Base-by-base conservation (phyloP, 2,113 vertebrate species). In the Dromiciops gliroides region DNA sequence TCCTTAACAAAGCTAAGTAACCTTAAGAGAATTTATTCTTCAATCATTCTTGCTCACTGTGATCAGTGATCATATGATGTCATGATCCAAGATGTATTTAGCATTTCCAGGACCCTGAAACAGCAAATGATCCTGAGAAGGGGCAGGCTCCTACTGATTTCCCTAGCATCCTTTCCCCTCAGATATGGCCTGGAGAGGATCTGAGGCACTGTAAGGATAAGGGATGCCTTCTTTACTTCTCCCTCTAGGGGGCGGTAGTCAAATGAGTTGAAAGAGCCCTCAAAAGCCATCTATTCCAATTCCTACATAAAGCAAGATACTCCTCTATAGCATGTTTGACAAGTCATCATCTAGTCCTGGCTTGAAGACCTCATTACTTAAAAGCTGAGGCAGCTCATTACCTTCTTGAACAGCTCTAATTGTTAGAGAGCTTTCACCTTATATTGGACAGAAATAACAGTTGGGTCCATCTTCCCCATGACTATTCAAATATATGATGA, bases 401-500 rank as follows among this genome's bases (percentile, higher is more conserved):
- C 6, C 19, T 51, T 90, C 89, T 52, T 89, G 37, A 90, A 28
- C 24, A 19, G 48, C 56, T 28, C 48, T 8, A 31, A 24, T 14
- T 12, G 3, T 94, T 52, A 67, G 91, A 50, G 92, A 94, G 89
- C 49, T 49, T 53, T 93, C 92, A 25, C 47, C 52, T 94, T 83
- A 44, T 47, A 24, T 37, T 28, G 90, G 51, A 94, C 48, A 51
- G 3, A 53, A 60, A 90, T 51, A 23, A 24, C 44, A 50, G 12
- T 24, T 0, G 5, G 8, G 48, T 3, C 23, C 31, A 88, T 75
- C 53, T 94, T 47, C 89, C 50, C 25, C 37, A 88, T 7, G 53
- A 83, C 25, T 10, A 53, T 25, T 53, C 52, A 53, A 26, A 53
- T 53, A 26, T 53, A 9, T 53, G 52, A 26, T 53, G 52, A 26